Conservation (phyloP, 2,888 invertebrate genomes). For the Therioaphis trifolii region DNA sequence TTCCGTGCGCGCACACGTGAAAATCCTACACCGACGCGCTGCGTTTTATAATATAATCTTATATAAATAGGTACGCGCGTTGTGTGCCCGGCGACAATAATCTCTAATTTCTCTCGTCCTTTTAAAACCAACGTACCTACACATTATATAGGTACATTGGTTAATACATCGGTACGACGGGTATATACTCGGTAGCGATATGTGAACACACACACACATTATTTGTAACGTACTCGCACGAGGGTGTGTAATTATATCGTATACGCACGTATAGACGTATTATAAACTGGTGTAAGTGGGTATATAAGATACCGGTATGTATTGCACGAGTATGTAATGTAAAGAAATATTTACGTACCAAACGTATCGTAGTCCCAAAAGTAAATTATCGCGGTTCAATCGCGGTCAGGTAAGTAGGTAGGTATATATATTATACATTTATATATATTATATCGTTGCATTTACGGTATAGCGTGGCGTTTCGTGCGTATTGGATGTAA, state of each 20-base stretch:
- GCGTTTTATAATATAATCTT: not conserved
- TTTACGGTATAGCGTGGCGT: not conserved
- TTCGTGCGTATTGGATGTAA: conserved; percentile 30
- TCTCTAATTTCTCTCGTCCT: not conserved
- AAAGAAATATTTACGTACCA: too few species aligned
- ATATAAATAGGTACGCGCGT: not conserved
- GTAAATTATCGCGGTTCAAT: conserved; percentile 42
- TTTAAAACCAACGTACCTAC: too few species aligned
- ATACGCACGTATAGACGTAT: not conserved
- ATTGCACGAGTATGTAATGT: too few species aligned
- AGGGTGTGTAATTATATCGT: not conserved
- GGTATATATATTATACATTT: too few species aligned
- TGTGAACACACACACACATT: too few species aligned
- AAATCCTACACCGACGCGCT: not conserved
- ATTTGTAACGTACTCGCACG: not conserved
- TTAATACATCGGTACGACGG: too few species aligned
- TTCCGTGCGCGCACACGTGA: conserved; percentile 21
- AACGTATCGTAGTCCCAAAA: conserved; percentile 4
- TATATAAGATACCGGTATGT: not conserved
- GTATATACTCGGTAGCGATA: too few species aligned
- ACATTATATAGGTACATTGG: too few species aligned
- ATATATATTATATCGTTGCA: too few species aligned
- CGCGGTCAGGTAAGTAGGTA: too few species aligned
- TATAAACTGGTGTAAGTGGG: too few species aligned
- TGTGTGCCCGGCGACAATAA: not conserved